phyloP scores from a whole-genome alignment of 2,888 invertebrate species.

The Xiphydria camelus region DNA sequence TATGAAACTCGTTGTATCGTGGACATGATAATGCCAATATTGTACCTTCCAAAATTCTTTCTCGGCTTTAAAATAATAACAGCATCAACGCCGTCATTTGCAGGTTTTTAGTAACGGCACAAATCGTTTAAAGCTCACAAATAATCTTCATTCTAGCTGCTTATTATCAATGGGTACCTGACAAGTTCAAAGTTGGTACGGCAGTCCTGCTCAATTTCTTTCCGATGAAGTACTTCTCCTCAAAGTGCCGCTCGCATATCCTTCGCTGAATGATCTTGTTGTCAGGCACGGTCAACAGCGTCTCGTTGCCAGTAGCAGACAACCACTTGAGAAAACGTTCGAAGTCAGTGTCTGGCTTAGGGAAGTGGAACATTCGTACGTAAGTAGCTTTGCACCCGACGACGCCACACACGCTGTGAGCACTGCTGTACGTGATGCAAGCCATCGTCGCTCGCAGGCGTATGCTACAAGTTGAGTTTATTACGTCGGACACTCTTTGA shows the following conservation, averaged over 20 bases:
- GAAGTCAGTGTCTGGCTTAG: no score
- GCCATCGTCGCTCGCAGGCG: no score
- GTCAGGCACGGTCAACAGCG: neutral
- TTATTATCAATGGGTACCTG: neutral
- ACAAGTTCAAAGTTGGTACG: constrained; percentile 1
- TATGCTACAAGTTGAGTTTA: no score
- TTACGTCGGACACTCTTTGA: no score
- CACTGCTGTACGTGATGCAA: no score
- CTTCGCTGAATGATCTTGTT: neutral
- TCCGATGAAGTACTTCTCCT: neutral
- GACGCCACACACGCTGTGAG: no score
- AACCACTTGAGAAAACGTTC: neutral
- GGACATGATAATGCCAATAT: no score
- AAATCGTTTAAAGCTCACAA: neutral
- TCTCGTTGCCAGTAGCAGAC: neutral
- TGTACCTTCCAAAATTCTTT: neutral
- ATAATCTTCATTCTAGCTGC: neutral
- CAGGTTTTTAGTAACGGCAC: neutral
- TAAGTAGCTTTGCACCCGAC: no score
- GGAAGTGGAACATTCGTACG: no score
- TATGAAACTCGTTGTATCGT: no score
- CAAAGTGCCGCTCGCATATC: neutral
- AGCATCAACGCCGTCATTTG: neutral
- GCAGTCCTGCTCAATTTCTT: neutral
- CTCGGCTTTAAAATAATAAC: no score